Evolutionary conservation across 2,113 vertebrate genomes (phyloP), one percentile per base, ranked within the genome.

Genomic region (Ictidomys tridecemlineatus): DNA sequence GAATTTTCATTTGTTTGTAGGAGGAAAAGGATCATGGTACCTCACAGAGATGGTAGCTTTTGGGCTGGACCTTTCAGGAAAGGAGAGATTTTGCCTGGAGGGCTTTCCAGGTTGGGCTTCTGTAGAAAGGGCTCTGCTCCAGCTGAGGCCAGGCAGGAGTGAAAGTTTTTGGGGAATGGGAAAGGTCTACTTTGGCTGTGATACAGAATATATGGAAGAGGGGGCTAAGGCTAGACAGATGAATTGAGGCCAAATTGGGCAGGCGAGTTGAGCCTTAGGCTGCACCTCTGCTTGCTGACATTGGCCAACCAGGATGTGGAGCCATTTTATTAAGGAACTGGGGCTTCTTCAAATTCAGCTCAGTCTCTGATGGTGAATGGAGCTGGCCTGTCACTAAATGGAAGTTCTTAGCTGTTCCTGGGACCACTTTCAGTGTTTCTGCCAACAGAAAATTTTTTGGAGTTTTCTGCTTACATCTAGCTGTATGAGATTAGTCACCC

Each of bases 391-490:
- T 61, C 14, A 37, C n/a, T 83, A 48, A 39, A 39, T 7, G 28
- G 48, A 82, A 67, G 51, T 32, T 69, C 32, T 39, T 92, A 80
- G 69, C 65, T 87, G 17, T 74, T 87, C 37, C 28, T 88, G 67
- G 85, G 61, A 42, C 61, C n/a, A 30, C 22, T 56, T 73, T 88
- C 32, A 65, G 14, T n/a, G n/a, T 88, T 51, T 84, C 67, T 94
- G 30, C 18, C 63, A 42, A 77, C 39, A 73, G 18, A 39, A 39
- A 39, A 26, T 9, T 6, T 34, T 69, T 72, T 45, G 26, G 37
- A 8, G 20, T 95, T 93, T 97, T 88, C 82, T 96, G 72, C 37
- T 95, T 73, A 8, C 10, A 11, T 65, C 39, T 76, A 51, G 42
- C 63, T 90, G 4, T 96, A 37, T 51, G 51, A 67, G 84, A 63